Conservation (phyloP, 2,113 vertebrate genomes). For the Podarcis muralis region DNA sequence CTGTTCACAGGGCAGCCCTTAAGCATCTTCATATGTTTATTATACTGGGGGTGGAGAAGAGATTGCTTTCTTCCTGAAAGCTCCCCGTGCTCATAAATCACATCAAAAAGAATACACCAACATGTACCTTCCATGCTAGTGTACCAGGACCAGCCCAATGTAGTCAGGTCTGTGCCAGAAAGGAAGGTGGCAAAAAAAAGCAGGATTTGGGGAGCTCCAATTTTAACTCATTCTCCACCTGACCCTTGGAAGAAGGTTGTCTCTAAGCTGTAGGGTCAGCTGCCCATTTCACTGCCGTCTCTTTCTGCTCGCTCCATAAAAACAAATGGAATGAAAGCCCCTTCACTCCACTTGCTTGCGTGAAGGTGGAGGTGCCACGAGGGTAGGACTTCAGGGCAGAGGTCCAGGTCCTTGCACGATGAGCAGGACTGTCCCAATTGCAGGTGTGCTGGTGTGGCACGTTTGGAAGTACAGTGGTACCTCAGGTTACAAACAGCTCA, state of each 20-base stretch:
- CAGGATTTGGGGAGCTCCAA: not conserved
- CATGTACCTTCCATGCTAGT: not conserved
- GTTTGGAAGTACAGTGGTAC: not conserved
- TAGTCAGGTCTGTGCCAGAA: not conserved
- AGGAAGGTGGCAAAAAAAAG: not conserved
- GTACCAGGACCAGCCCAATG: not conserved
- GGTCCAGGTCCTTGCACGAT: not conserved
- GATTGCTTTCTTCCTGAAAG: not conserved
- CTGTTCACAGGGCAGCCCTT: not conserved
- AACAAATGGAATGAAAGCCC: not conserved
- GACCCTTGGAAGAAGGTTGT: not conserved
- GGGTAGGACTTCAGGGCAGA: not conserved
- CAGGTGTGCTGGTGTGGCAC: not conserved
- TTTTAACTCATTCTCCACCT: not conserved
- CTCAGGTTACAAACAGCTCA: too few relatives aligned
- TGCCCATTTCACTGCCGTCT: not conserved
- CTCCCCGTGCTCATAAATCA: not conserved
- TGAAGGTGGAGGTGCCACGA: not conserved
- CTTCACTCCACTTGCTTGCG: not conserved
- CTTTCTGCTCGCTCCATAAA: not conserved
- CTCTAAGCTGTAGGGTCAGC: too few relatives aligned
- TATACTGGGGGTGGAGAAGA: not conserved
- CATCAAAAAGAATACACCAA: not conserved
- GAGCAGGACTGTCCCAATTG: not conserved
- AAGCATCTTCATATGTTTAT: not conserved